Base-by-base conservation (phyloP, 1,140 invertebrate genomes). In the Chelonus insularis region DNA sequence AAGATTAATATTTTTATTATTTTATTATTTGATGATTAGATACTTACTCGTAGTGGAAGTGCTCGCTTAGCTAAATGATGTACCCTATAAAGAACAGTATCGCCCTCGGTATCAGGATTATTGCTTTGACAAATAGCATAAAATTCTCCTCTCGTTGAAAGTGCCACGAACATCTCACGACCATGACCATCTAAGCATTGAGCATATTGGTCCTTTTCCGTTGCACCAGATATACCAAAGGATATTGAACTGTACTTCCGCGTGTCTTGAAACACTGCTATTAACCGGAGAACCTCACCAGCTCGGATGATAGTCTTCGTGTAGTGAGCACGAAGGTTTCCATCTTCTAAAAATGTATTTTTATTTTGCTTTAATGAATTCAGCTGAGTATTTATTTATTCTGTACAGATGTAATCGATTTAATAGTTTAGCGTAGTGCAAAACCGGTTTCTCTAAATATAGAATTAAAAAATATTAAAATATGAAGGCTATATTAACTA, bases 251-350 rank as follows among this genome's bases (percentile, higher is more conserved):
- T 76, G 60, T 72, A 76, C 32, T 79, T 77, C 29, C 77, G 73
- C n/a, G 78, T 78, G 63, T 83, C 82, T 48, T 84, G 79, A 60
- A 83, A 83, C 5, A 84, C 79, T 11, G 82, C 82, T 25, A 83
- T 69, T 51, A 84, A 70, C 34, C 80, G 78, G 7, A 83, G 60
- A 36, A 82, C 76, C 59, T 82, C 79, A 2, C 81, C 81, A 5
- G 79, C 78, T 56, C 74, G 72, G 29, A 84, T 77, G 9, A 73
- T 81, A 4, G 80, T 82, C 64, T 83, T 83, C 18, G 76, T 80
- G 47, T 83, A 84, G 52, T 82, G 82, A 45, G 78, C 79, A 47
- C 79, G 70, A 21, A 81, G 63, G 68, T 80, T 81, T 54, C 78
- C 77, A 55, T 76, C 79, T 65, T 78, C 79, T 81, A 69, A 11